Percentiles rank a stretch among this genome's conserved stretches.
Conservation (phyloP, 2,797 vertebrate species). For the Clarias pachynema region DNA sequence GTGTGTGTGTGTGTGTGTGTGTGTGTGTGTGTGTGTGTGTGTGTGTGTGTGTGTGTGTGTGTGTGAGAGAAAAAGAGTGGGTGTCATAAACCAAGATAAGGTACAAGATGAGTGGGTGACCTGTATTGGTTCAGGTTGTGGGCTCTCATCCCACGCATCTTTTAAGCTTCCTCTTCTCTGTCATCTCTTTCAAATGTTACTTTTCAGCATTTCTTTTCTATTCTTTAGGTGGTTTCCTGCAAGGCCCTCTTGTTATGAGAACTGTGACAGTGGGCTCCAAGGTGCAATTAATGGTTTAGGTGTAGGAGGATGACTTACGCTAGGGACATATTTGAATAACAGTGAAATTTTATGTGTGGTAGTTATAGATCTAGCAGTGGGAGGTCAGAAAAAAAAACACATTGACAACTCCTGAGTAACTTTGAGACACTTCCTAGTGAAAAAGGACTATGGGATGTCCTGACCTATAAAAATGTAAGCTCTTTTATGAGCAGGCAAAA, state of each 20-base stretch:
- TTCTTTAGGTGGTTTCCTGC: constrained; percentile 46
- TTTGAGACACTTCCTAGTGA: not conserved
- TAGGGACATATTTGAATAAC: constrained; percentile 27
- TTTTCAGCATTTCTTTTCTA: constrained; percentile 38
- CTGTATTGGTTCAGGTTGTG: constrained; percentile 45
- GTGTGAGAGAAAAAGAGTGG: constrained; percentile 34
- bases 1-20: constrained; percentile 22
- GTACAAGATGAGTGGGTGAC: constrained; percentile 49
- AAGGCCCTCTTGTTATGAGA: constrained; percentile 43
- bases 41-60: constrained; percentile 39
- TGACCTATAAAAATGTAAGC: not conserved
- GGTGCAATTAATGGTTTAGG: constrained; percentile 38
- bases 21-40: constrained; percentile 15
- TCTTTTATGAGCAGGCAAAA: not conserved
- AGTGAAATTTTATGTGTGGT: constrained; percentile 21
- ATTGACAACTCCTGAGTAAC: not conserved
- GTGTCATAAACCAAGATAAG: constrained; percentile 39
- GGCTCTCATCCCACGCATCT: constrained; percentile 28
- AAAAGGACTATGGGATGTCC: constrained; percentile 8
- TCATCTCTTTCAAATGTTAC: constrained; percentile 28
- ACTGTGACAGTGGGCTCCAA: constrained; percentile 40
- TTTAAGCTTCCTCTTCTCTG: constrained; percentile 58
- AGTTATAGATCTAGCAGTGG: not conserved
- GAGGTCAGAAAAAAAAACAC: constrained; percentile 7
- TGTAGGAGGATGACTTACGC: constrained; percentile 31